Conservation (phyloP, 1,140 invertebrate species). For the Radopholus similis region DNA sequence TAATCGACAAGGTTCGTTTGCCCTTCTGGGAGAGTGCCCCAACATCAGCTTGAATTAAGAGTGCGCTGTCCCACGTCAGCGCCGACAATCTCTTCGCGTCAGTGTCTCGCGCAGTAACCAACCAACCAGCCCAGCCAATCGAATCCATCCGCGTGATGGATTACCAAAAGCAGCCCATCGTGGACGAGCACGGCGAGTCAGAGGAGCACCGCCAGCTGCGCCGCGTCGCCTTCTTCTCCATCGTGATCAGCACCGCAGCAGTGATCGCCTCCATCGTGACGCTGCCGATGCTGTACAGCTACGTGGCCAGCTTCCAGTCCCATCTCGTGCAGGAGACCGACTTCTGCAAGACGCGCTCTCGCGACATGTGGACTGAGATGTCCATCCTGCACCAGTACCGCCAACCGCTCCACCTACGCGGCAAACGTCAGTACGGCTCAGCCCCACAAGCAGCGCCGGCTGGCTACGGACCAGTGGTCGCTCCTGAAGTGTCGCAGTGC, state of each 20-base stretch:
- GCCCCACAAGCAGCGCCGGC: no score
- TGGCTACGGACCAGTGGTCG: conserved; percentile 41
- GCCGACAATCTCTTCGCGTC: no score
- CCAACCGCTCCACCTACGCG: conserved; percentile 27
- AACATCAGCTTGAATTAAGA: background rate
- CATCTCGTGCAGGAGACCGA: conserved; percentile 57
- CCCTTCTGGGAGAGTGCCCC: background rate
- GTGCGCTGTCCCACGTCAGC: background rate
- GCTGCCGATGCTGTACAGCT: conserved; percentile 59
- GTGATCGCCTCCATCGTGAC: conserved; percentile 55
- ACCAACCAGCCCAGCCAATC: background rate
- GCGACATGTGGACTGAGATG: conserved; percentile 60
- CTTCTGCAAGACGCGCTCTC: conserved; percentile 58
- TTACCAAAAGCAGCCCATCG: conserved; percentile 32
- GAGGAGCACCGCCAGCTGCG: conserved; percentile 50
- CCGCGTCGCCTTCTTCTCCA: conserved; percentile 52
- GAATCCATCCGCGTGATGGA: no score
- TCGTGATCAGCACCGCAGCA: conserved; percentile 51
- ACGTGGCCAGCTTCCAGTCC: conserved; percentile 56
- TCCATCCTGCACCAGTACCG: conserved; percentile 38
- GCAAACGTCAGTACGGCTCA: conserved; percentile 47
- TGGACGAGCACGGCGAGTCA: conserved; percentile 31
- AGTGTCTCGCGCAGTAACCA: background rate
- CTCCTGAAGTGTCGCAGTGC: conserved; percentile 32
- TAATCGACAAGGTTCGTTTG: background rate